Evolutionary conservation across 2,888 invertebrate genomes (phyloP), one percentile per base, ranked within the genome.

Genomic region (Abscondita cerata): DNA sequence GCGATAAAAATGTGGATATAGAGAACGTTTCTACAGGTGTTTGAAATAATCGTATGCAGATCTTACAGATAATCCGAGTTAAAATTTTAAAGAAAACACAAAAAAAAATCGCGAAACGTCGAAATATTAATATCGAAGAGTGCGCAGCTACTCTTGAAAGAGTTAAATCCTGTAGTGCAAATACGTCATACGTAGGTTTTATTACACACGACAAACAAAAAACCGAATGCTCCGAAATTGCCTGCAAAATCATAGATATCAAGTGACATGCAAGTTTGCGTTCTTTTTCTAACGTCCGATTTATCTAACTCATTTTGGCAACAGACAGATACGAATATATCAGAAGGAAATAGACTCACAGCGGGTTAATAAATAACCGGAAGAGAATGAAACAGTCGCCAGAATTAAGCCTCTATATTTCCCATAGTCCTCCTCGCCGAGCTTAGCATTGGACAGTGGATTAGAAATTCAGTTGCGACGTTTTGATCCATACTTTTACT

Each of bases 391-490:
- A 70, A 74, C 71, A 70, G 72, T 72, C 70, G 71, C 70, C 68
- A 62, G 73, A 74, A 72, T 76, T 76, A 75, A 76, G 74, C 76
- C 71, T 72, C 74, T 73, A 75, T 74, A 74, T 75, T 75, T 74
- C 73, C 75, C 73, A 75, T 73, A 74, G 74, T 75, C 74, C 74
- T 74, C 73, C 67, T 70, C 69, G 69, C 68, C 67, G 69, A 73
- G 75, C 73, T 73, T 75, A 73, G 73, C 73, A 72, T 74, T 74
- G 76, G 77, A 77, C 77, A 76, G 71, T 76, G 76, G 77, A 77
- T 76, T 77, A 76, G 74, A 73, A 76, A 76, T 75, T 75, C 75
- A 73, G 74, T 73, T 73, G 75, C 76, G 76, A 76, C 76, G 75
- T 76, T 75, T 75, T 76, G 76, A 77, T 76, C 77, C 76, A 72